Base-by-base conservation (phyloP, 2,888 invertebrate species). In the Apoda limacodes region DNA sequence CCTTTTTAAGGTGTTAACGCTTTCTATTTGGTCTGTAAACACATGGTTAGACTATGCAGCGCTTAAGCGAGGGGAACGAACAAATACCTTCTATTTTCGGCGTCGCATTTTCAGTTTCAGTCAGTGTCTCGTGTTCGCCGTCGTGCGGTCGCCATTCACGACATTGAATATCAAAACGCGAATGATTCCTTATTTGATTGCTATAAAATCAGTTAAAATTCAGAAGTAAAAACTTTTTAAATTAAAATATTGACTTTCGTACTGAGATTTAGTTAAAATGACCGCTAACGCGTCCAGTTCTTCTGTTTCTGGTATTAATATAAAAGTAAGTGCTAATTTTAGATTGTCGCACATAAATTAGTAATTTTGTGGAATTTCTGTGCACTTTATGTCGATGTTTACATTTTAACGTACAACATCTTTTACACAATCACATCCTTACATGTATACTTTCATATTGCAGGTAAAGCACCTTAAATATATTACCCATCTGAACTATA, bases 31-130 rank as follows among this genome's bases (percentile, higher is more conserved):
- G 43, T 52, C 55, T 55, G 51, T 53, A 60, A 55, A 55, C 43
- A 39, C 44, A 44, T 45, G 44, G 36, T 39, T 41, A 42, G 36
- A 33, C 37, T 17, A 6, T 39, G 26, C 39, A 32, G 42, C 41
- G 39, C 41, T 42, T 36, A 42, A 45, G 55, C 64, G 65, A 63
- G 72, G 64, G 65, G 60, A 59, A 52, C 17, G 17, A 6, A 53
- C 44, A 45, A 49, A 47, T 53, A 52, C 58, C 60, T 63, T 69
- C 74, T 78, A 78, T 80, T 78, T 78, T 71, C 55, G 70, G 72
- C 59, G 46, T 53, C 55, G 55, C 62, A 65, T 60, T 75, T 74
- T 75, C 78, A 76, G 75, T 74, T 69, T 57, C 71, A 71, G 67
- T 52, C 53, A 42, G 45, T 45, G 56, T 47, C 51, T 55, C 64